phyloP scores from a whole-genome alignment of 2,888 invertebrate species.

The Leptogaster cylindrica region DNA sequence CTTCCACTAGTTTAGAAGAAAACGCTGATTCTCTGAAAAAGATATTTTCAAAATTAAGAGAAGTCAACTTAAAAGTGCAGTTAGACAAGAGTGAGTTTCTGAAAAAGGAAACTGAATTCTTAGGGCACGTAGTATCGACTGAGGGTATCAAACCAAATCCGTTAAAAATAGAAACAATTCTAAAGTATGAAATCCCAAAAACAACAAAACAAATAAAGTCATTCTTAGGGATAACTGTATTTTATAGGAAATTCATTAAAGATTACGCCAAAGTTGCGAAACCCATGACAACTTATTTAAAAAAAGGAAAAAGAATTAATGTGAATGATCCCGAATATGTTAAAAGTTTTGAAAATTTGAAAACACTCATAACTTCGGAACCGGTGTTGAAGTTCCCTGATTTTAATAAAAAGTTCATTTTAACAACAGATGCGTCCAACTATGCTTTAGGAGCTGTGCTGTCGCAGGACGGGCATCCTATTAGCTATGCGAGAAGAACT shows the following conservation, averaged over 20 bases:
- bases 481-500: no score
- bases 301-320: background rate
- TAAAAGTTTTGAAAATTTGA: no score
- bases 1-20: conserved; percentile 50
- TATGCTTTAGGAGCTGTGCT: no score
- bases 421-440: no score
- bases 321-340: no score
- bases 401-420: no score
- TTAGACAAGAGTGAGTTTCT: conserved; percentile 51
- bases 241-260: conserved; percentile 45
- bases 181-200: conserved; percentile 49
- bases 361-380: no score
- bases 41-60: conserved; percentile 50
- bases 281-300: background rate
- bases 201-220: conserved; percentile 50
- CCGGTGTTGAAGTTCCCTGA: no score
- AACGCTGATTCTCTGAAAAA: conserved; percentile 48
- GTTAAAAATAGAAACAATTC: conserved; percentile 50
- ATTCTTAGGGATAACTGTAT: conserved; percentile 49
- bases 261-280: conserved; percentile 40
- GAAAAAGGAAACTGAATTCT: conserved; percentile 49
- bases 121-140: conserved; percentile 53
- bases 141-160: conserved; percentile 53
- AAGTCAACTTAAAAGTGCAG: conserved; percentile 50
- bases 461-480: no score